phyloP scores from a whole-genome alignment of 2,797 vertebrate species.

The Microhierax caerulescens region DNA sequence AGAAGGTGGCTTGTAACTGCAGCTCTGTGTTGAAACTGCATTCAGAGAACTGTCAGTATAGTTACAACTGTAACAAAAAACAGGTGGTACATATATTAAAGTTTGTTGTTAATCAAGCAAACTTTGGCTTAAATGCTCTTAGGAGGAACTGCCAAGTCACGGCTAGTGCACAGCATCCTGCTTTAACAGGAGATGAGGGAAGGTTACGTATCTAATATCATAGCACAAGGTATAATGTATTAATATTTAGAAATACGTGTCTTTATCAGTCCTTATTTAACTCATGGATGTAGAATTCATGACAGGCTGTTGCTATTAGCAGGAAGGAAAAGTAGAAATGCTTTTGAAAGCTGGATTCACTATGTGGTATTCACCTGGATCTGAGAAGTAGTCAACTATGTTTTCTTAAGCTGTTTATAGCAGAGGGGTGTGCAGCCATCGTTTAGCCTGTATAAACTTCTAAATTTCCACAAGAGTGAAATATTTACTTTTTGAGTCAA shows the following conservation, averaged over 20 bases:
- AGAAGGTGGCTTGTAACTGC: slow-evolving; percentile 37
- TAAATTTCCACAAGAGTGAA: not conserved
- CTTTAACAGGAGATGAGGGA: not conserved
- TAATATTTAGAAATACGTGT: not conserved
- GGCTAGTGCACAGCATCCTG: not conserved
- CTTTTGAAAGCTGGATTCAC: not conserved
- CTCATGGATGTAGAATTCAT: accelerated
- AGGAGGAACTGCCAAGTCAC: not conserved
- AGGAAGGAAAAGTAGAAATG: not conserved
- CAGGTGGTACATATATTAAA: not conserved
- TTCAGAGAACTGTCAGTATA: not conserved
- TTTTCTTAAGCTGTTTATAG: not conserved
- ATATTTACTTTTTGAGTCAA: not conserved
- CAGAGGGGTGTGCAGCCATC: not conserved
- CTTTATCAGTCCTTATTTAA: not conserved
- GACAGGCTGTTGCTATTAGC: not conserved
- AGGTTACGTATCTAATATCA: no score
- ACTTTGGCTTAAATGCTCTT: accelerated
- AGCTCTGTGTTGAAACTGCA: not conserved
- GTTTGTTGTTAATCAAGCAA: not conserved
- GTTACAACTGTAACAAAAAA: not conserved
- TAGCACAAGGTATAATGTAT: accelerated
- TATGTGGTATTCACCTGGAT: not conserved
- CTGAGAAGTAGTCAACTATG: not conserved
- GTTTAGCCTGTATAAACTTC: not conserved